phyloP scores from a whole-genome alignment of 2,797 vertebrate species.

The Thunnus albacares region DNA sequence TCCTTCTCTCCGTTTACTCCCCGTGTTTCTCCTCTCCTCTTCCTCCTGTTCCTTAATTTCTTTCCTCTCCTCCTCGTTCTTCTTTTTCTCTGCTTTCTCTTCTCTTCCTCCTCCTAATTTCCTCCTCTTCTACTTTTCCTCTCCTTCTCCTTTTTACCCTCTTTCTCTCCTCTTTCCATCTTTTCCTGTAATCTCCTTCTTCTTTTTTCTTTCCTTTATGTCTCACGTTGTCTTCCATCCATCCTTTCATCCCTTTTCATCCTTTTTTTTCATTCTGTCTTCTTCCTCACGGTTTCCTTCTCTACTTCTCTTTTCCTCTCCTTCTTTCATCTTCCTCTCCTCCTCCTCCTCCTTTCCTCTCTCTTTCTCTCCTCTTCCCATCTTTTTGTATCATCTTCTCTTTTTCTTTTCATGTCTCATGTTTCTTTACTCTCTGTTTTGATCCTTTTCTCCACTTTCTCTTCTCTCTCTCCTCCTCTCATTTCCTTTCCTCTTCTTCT shows the following conservation, averaged over 20 bases:
- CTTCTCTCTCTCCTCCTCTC: neutral
- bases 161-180: neutral
- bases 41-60: neutral
- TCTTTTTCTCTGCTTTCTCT: slow-evolving; percentile 32
- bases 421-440: slow-evolving; percentile 17
- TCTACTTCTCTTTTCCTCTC: neutral
- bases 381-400: neutral
- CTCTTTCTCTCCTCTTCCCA: neutral
- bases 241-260: too few relatives aligned
- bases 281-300: neutral
- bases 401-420: slow-evolving; percentile 41
- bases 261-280: too few relatives aligned
- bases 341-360: neutral
- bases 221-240: too few relatives aligned
- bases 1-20: too few relatives aligned
- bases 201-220: too few relatives aligned
- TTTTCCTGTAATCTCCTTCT: neutral
- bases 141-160: slow-evolving; percentile 33
- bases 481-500: neutral
- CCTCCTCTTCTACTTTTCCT: slow-evolving; percentile 57
- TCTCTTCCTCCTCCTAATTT: neutral
- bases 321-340: too few relatives aligned
- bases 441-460: too few relatives aligned
- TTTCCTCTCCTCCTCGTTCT: neutral
- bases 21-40: too few relatives aligned